These are phyloP conservation scores for Oreochromis aureus DNA, from an alignment of 2,113 vertebrate genomes.

Conservation along the genomic window DNA sequence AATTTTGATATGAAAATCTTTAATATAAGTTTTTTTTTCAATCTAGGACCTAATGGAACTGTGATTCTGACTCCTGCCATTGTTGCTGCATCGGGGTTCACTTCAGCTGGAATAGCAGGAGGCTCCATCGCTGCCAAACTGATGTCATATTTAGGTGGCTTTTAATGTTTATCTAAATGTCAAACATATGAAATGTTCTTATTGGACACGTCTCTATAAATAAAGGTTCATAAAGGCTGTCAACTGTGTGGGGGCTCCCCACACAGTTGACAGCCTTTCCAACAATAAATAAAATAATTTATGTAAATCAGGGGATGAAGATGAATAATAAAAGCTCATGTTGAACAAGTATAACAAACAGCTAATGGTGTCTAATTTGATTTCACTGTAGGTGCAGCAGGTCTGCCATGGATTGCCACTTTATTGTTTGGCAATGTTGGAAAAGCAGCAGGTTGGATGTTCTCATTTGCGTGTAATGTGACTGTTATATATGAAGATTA, in stretches of 20 bases:
- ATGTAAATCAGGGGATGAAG: neutral
- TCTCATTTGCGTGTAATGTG: accelerated
- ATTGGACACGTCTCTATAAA: neutral
- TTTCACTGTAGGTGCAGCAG: accelerated
- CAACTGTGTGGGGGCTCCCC: too few species aligned
- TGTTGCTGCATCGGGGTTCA: neutral
- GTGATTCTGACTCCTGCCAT: neutral
- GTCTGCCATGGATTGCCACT: accelerated
- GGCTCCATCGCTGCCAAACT: neutral
- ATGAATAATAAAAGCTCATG: neutral
- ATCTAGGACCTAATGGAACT: neutral
- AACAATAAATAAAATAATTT: neutral
- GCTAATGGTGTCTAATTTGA: neutral
- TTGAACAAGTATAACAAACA: neutral
- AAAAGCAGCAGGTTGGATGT: neutral
- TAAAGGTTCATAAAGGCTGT: neutral
- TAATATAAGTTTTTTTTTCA: neutral
- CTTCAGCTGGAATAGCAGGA: neutral
- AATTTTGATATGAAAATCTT: neutral
- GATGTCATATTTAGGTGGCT: neutral
- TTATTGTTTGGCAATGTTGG: accelerated
- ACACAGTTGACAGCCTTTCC: too few species aligned
- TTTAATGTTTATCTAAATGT: too few species aligned
- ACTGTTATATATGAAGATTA: neutral
- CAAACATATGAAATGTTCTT: neutral